phyloP scores from a whole-genome alignment of 2,888 invertebrate genomes.

The Polydesmus complanatus region DNA sequence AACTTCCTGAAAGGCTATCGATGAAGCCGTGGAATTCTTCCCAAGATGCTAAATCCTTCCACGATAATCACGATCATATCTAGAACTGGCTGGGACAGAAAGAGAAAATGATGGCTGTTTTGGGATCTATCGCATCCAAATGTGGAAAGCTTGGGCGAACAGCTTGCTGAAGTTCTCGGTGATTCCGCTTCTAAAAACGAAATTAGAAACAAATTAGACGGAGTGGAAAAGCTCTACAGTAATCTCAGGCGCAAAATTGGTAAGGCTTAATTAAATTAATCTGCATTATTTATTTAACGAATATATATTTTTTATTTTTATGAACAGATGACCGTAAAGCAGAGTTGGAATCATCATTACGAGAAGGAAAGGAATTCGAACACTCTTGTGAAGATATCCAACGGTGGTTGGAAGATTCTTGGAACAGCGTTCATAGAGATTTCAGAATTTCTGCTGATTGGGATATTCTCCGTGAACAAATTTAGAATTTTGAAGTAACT shows the following conservation, averaged over 20 bases:
- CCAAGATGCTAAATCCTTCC: conserved; percentile 83
- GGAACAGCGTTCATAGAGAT: conserved; percentile 58
- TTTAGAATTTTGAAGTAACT: conserved; percentile 60
- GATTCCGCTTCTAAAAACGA: conserved; percentile 83
- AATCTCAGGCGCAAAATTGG: conserved; percentile 80
- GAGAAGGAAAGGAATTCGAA: conserved; percentile 78
- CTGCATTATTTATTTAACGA: not conserved
- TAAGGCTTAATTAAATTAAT: no score
- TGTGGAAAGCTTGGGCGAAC: conserved; percentile 76
- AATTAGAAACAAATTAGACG: conserved; percentile 71
- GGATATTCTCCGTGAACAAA: conserved; percentile 66
- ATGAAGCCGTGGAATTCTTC: conserved; percentile 43
- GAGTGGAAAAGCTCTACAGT: conserved; percentile 73
- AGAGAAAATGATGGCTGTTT: conserved; percentile 85
- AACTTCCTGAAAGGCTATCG: conserved; percentile 71
- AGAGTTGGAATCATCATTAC: conserved; percentile 68
- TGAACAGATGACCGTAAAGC: conserved; percentile 44
- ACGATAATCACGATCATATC: conserved; percentile 71
- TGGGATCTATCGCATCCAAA: conserved; percentile 95
- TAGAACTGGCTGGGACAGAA: conserved; percentile 80
- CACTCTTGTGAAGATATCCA: conserved; percentile 75
- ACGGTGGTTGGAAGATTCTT: conserved; percentile 74
- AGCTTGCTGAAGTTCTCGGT: conserved; percentile 65
- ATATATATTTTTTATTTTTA: not conserved
- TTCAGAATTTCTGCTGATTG: conserved; percentile 74